Conservation (phyloP, 2,797 vertebrate species). For the Sylvia borin region DNA sequence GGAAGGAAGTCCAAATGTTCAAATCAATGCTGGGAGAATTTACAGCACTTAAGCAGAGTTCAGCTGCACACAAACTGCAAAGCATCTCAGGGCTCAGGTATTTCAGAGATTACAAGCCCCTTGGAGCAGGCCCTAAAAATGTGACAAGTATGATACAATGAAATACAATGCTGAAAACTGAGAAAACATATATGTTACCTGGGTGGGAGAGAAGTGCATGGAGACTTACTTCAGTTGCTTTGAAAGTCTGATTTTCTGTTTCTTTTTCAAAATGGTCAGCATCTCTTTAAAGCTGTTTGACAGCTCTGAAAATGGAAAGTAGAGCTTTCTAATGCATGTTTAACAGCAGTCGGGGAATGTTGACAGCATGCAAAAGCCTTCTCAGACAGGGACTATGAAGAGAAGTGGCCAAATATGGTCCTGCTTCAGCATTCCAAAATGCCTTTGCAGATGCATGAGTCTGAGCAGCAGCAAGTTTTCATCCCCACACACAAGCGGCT, state of each 20-base stretch:
- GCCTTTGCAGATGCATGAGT: neutral
- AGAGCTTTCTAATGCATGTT: constrained; percentile 25
- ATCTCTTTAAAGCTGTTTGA: constrained; percentile 46
- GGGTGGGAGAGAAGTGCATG: neutral
- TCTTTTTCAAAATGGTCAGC: neutral
- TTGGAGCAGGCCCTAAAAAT: neutral
- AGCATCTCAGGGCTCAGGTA: neutral
- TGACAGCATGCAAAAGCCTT: constrained; percentile 28
- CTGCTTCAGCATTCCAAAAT: constrained; percentile 41
- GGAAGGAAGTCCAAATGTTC: neutral
- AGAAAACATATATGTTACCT: neutral
- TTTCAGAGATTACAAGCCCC: neutral
- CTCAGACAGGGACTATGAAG: constrained; percentile 30
- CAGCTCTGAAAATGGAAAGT: constrained; percentile 45
- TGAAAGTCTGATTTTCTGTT: neutral
- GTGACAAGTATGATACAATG: neutral
- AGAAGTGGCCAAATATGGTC: constrained; percentile 74
- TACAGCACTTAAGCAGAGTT: neutral
- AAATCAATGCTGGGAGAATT: neutral
- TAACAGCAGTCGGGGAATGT: constrained; percentile 37
- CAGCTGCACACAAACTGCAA: neutral
- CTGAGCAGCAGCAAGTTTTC: neutral
- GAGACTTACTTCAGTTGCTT: neutral
- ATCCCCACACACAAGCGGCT: neutral
- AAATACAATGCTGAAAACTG: neutral